A percentile compares a stretch with the other conserved stretches of the same genome.
Conservation (phyloP, 2,888 invertebrate genomes). For the Cosmia trapezina region DNA sequence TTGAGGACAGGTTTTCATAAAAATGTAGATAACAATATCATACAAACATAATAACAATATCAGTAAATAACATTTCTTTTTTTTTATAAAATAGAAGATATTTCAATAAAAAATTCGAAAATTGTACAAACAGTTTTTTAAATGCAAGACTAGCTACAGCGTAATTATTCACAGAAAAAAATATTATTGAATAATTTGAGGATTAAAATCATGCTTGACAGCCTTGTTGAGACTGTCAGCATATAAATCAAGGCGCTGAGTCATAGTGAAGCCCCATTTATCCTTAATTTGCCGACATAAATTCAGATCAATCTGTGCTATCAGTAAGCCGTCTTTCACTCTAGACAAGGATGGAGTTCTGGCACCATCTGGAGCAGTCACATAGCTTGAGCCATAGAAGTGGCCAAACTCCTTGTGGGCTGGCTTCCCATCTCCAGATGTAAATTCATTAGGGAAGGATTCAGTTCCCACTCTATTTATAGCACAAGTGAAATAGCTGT, state of each 20-base stretch:
- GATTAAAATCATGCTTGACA: constrained; percentile 77
- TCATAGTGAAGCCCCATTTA: constrained; percentile 99
- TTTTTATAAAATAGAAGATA: neutral
- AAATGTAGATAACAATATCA: constrained; percentile 11
- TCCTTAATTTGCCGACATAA: constrained; percentile 98
- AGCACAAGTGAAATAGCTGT: constrained; percentile 98
- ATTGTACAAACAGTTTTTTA: constrained; percentile 19
- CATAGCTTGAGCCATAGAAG: constrained; percentile 99
- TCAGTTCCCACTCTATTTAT: constrained; percentile 98
- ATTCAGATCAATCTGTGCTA: constrained; percentile 98
- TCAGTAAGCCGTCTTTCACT: constrained; percentile 95
- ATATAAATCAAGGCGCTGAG: constrained; percentile 97
- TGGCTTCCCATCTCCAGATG: constrained; percentile 92
- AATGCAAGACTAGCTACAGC: constrained; percentile 12
- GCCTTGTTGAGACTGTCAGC: constrained; percentile 92
- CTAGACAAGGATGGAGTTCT: constrained; percentile 97
- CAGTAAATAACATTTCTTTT: constrained; percentile 26
- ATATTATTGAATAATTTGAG: constrained; percentile 74
- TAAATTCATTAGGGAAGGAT: constrained; percentile 92
- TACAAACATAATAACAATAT: constrained; percentile 34
- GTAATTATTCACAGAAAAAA: neutral
- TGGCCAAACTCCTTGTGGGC: constrained; percentile 98
- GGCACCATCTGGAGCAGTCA: constrained; percentile 98
- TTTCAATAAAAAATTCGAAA: neutral
- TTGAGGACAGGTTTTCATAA: constrained; percentile 13